Evolutionary conservation across 1,140 invertebrate genomes (phyloP).

Genomic region (Dufourea novaeangliae): DNA sequence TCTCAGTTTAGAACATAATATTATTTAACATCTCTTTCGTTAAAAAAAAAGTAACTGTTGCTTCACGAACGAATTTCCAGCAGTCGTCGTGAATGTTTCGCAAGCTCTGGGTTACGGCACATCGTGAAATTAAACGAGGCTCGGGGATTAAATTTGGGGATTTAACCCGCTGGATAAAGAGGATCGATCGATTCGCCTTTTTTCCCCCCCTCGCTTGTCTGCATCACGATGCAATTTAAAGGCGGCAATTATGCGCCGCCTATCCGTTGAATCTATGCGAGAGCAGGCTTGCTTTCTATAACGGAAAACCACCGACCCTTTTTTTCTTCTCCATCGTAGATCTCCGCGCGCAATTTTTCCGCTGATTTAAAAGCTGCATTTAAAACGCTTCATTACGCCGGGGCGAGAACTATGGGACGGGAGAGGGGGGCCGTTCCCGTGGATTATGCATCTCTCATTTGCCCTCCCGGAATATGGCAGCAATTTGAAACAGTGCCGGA

Average conservation of each 20-base stretch:
- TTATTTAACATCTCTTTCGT: no score
- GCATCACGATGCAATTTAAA: conserved; percentile 8
- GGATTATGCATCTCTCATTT: conserved; percentile 68
- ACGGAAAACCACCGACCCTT: not conserved
- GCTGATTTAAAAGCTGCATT: conserved; percentile 69
- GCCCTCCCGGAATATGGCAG: conserved; percentile 38
- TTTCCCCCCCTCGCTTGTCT: no score
- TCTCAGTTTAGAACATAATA: no score
- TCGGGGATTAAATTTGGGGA: not conserved
- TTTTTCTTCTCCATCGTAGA: not conserved
- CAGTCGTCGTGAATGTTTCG: not conserved
- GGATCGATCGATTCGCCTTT: not conserved
- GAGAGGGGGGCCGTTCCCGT: conserved; percentile 22
- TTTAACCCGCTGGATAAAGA: not conserved
- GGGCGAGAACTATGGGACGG: conserved; percentile 4
- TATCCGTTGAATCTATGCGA: conserved; percentile 3
- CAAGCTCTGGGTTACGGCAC: no score
- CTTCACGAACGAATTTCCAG: conserved; percentile 5
- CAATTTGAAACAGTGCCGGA: conserved; percentile 29
- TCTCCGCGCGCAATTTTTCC: conserved; percentile 51
- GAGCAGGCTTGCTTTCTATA: not conserved
- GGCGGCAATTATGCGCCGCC: conserved; percentile 10
- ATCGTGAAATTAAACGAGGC: conserved; percentile 3
- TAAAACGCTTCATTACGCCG: conserved; percentile 70
- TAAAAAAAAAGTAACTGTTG: not conserved